These are phyloP conservation scores for Stercorarius parasiticus DNA, from an alignment of 2,113 vertebrate species.

Conservation along the genomic window DNA sequence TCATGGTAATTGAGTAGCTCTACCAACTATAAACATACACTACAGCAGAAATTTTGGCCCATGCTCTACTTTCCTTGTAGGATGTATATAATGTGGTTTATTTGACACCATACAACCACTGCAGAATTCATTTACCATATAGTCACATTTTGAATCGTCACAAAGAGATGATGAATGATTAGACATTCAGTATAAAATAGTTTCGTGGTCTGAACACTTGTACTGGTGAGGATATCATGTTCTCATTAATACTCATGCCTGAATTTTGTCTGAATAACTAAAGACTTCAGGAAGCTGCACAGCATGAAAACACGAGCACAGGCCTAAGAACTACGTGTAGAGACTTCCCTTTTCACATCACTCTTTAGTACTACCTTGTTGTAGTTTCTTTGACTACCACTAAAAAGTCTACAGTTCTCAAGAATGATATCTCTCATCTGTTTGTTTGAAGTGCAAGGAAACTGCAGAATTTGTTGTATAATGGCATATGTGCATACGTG, in stretches of 20 bases:
- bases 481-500: accelerated
- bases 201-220: not conserved
- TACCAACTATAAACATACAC: not conserved
- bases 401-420: not conserved
- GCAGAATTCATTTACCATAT: not conserved
- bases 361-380: not conserved
- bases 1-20: not conserved
- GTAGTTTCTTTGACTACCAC: not conserved
- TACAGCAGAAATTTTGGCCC: not conserved
- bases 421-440: not conserved
- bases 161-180: not conserved
- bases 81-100: not conserved
- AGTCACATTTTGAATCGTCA: not conserved
- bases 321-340: not conserved
- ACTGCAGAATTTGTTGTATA: not conserved
- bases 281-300: not conserved
- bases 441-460: not conserved
- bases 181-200: not conserved
- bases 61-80: not conserved
- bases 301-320: not conserved
- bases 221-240: not conserved
- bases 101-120: not conserved
- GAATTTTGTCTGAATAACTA: not conserved
- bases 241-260: not conserved
- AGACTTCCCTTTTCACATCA: not conserved